Conservation (phyloP, 1,140 invertebrate genomes). For the Heliothis virescens region DNA sequence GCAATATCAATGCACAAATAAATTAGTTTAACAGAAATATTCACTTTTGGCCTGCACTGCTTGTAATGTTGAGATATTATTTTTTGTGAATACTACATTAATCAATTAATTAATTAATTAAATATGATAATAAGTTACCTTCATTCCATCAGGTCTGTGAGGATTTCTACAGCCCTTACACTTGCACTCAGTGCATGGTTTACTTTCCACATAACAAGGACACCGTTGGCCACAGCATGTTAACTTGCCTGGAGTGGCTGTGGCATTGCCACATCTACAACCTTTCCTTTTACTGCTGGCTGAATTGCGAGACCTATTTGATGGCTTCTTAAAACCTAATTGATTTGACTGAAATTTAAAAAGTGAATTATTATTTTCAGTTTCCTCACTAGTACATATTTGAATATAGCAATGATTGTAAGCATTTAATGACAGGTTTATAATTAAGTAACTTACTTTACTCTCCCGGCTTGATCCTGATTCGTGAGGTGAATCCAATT, state of each 20-base stretch:
- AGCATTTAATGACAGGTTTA: neutral
- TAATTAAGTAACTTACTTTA: constrained; percentile 64
- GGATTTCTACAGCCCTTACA: constrained; percentile 97
- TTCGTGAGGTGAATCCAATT: constrained; percentile 70
- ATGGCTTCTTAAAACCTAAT: constrained; percentile 86
- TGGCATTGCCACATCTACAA: constrained; percentile 96
- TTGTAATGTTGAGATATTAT: too few species aligned
- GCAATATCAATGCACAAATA: constrained; percentile 59
- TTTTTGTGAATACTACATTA: neutral
- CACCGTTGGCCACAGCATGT: constrained; percentile 97
- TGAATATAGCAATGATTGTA: neutral
- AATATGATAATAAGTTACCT: constrained; percentile 84
- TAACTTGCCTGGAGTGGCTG: constrained; percentile 94
- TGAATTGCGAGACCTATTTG: constrained; percentile 80
- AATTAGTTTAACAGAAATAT: neutral
- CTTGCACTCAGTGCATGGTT: constrained; percentile 94
- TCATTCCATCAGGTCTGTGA: constrained; percentile 92
- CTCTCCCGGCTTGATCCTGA: constrained; percentile 65
- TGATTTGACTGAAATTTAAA: constrained; percentile 75
- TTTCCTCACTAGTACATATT: neutral
- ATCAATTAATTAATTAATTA: too few species aligned
- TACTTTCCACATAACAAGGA: constrained; percentile 96
- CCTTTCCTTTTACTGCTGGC: constrained; percentile 89
- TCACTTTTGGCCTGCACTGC: too few species aligned
- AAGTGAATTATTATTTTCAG: constrained; percentile 4